phyloP scores from a whole-genome alignment of 2,888 invertebrate genomes.

The Orchesellides sinensis region DNA sequence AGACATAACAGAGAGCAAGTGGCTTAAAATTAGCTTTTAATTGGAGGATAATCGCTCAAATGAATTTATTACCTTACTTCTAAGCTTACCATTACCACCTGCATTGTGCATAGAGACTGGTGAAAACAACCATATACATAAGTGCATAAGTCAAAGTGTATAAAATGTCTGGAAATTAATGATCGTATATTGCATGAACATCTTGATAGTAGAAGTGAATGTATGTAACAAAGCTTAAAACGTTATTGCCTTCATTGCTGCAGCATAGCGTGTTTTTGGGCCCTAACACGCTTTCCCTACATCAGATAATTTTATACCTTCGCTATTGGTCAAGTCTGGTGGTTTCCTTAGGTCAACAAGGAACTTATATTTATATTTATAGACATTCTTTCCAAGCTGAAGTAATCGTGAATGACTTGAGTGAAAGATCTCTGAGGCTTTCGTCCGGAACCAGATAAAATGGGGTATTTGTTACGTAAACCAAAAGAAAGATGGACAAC shows the following conservation, averaged over 20 bases:
- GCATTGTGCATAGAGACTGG: neutral
- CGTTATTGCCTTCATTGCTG: neutral
- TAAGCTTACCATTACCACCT: neutral
- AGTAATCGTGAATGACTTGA: constrained; percentile 12
- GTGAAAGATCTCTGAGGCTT: constrained; percentile 45
- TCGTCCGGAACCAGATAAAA: constrained; percentile 62
- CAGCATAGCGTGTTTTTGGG: neutral
- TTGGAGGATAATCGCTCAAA: constrained; percentile 45
- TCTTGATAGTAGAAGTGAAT: neutral
- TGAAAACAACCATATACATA: neutral
- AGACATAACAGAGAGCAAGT: constrained; percentile 19
- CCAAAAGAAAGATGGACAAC: constrained; percentile 56
- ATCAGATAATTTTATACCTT: neutral
- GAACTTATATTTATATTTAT: neutral
- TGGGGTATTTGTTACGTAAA: constrained; percentile 48
- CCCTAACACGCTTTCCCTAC: neutral
- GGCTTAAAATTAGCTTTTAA: constrained; percentile 56
- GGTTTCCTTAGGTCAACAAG: neutral
- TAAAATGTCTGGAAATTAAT: neutral
- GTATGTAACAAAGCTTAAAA: neutral
- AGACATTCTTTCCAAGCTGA: neutral
- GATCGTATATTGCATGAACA: neutral
- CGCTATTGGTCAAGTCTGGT: neutral
- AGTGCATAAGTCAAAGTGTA: constrained; percentile 6
- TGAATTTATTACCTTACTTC: constrained; percentile 34